Evolutionary conservation across 2,113 vertebrate genomes (phyloP).

Genomic region (Kryptolebias marmoratus): DNA sequence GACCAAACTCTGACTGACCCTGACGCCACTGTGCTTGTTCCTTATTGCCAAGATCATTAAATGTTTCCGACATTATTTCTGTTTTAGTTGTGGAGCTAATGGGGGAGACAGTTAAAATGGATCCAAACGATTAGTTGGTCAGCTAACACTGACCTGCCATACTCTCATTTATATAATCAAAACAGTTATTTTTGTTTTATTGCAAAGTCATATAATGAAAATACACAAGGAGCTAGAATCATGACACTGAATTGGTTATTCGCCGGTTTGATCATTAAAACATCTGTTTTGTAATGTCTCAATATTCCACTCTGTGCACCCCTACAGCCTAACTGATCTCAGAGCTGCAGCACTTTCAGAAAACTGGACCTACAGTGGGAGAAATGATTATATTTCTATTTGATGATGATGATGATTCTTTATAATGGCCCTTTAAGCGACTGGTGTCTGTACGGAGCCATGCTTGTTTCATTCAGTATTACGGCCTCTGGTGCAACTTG

Average conservation of each 20-base stretch:
- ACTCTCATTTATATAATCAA: neutral
- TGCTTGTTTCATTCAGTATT: conserved; percentile 48
- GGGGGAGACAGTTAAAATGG: conserved; percentile 8
- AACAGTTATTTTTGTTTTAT: conserved; percentile 10
- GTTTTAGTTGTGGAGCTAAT: conserved; percentile 29
- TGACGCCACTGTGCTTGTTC: conserved; percentile 24
- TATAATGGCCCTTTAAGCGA: conserved; percentile 62
- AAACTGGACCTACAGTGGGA: conserved; percentile 40
- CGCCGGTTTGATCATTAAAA: conserved; percentile 10
- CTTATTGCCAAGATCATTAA: conserved; percentile 32
- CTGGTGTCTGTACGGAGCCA: conserved; percentile 48
- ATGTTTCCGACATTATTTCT: conserved; percentile 24
- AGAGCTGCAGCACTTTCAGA: conserved; percentile 38
- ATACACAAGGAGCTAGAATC: neutral
- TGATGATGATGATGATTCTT: conserved; percentile 31
- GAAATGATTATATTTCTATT: conserved; percentile 66
- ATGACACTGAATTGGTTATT: conserved; percentile 9
- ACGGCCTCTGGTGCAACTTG: conserved; percentile 27
- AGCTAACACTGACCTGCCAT: conserved; percentile 26
- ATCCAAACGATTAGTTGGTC: conserved; percentile 17
- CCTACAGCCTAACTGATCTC: conserved; percentile 10
- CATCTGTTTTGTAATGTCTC: conserved; percentile 16
- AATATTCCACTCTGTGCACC: conserved; percentile 18
- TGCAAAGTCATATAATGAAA: neutral
- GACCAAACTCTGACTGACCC: conserved; percentile 93